Percentiles rank a stretch among this genome's conserved stretches.
phyloP scores from a whole-genome alignment of 2,113 vertebrate species.

The Austrofundulus limnaeus region DNA sequence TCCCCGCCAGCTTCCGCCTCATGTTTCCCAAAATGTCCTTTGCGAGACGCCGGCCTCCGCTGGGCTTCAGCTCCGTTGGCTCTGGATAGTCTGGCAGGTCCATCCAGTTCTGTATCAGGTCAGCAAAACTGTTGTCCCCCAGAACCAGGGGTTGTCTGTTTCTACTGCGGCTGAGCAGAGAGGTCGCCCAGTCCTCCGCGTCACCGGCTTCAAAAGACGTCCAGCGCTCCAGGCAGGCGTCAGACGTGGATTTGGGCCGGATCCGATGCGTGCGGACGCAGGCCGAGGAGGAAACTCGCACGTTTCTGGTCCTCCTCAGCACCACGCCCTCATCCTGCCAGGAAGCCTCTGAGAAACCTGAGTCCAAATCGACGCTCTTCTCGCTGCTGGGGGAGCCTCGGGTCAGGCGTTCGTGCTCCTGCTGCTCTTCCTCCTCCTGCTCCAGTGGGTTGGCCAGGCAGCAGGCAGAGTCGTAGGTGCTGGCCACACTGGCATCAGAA shows the following conservation, averaged over 20 bases:
- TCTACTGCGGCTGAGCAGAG: conserved; percentile 88
- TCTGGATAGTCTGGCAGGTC: conserved; percentile 90
- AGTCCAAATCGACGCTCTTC: conserved; percentile 91
- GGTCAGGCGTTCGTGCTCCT: conserved; percentile 51
- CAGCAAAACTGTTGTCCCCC: conserved; percentile 97
- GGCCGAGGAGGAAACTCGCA: conserved; percentile 81
- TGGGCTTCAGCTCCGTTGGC: conserved; percentile 64
- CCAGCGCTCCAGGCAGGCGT: conserved; percentile 93
- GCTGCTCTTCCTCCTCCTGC: conserved; percentile 77
- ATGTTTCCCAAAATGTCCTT: conserved; percentile 92
- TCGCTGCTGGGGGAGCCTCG: conserved; percentile 82
- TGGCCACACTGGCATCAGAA: conserved; percentile 82
- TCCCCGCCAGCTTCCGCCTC: conserved; percentile 85
- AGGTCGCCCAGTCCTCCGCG: conserved; percentile 88
- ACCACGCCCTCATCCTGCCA: conserved; percentile 88
- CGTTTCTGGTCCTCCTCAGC: conserved; percentile 76
- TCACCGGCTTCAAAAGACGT: conserved; percentile 84
- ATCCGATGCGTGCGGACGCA: conserved; percentile 79
- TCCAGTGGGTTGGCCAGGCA: conserved; percentile 84
- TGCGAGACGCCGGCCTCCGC: conserved; percentile 79
- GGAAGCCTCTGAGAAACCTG: conserved; percentile 91
- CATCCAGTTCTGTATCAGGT: conserved; percentile 99
- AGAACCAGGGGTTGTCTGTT: conserved; percentile 93
- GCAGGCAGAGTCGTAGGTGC: conserved; percentile 86
- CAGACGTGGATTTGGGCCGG: conserved; percentile 93